Evolutionary conservation across 2,888 invertebrate species (phyloP), one percentile per base, ranked within the genome.

Genomic region (Acanthopleura granulata): DNA sequence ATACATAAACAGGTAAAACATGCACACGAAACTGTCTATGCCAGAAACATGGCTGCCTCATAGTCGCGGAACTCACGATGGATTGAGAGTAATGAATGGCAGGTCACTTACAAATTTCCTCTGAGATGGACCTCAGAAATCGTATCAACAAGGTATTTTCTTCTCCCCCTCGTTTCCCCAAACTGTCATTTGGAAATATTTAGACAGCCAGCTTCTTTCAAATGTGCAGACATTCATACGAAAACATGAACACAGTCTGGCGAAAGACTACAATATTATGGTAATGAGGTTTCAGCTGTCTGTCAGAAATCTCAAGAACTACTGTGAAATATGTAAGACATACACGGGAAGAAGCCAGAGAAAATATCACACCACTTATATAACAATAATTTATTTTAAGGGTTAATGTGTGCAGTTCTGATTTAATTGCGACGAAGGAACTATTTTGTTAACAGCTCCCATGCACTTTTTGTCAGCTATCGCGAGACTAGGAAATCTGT

Each of bases 211-310:
- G 15, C 29, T 18, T 27, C 66, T 66, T 22, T 16, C 66, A 66
- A 66, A 22, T 27, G 6, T 66, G 15, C 22, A 15, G 66, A 66
- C 66, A 66, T 66, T 27, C 18, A 66, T 15, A 12, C 29, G 66
- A 66, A 66, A 66, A 66, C 57, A 57, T 22, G 57, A 57, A 57
- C 57, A 57, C 25, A 66, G 66, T 27, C 18, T 25, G 66, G 66
- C 66, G 66, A 66, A 66, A 16, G 66, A 27, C 27, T 66, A 66
- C 29, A 22, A 27, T 57, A 66, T 27, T 66, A 66, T 66, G 66
- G 66, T 66, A 66, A 66, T 66, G 66, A 66, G 66, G 66, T 66
- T 15, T 18, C 66, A 27, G 66, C 66, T 66, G 22, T 66, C 66
- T 66, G 66, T 27, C 66, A 66, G 25, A 40, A 40, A 40, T 40